These are phyloP conservation scores for Chrysochloris asiatica DNA, from an alignment of 2,113 vertebrate species.

Conservation along the genomic window DNA sequence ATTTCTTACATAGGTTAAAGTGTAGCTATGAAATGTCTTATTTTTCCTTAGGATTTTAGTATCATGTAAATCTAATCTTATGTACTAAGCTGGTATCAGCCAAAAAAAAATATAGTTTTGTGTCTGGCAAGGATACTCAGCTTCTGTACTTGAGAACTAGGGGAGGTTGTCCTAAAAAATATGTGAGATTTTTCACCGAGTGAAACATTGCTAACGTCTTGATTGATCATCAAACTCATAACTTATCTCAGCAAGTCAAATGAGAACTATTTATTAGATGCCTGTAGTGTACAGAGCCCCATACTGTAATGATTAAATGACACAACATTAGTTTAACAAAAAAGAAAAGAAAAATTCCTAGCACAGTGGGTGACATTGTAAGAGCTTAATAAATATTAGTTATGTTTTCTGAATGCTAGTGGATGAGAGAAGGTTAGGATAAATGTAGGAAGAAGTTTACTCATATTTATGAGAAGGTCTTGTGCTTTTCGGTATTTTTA, in stretches of 20 bases:
- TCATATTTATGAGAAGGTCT: not conserved
- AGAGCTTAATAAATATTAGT: not conserved
- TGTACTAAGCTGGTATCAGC: constrained; percentile 2
- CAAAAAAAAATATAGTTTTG: constrained; percentile 63
- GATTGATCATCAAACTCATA: not conserved
- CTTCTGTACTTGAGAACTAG: constrained; percentile 53
- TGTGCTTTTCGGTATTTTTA: not conserved
- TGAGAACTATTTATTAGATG: not conserved
- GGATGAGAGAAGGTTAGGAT: not conserved
- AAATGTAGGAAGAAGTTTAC: not conserved
- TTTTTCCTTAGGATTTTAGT: constrained; percentile 52
- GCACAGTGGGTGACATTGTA: not conserved
- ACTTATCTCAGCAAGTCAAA: not conserved
- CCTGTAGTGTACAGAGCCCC: not conserved
- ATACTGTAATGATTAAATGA: constrained; percentile 6
- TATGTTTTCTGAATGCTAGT: constrained; percentile 16
- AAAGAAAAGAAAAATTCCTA: not conserved
- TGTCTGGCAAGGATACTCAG: constrained; percentile 53
- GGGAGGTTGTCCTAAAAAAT: constrained; percentile 34
- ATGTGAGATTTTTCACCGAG: constrained; percentile 20
- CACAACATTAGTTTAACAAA: constrained; percentile 6
- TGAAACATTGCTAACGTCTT: not conserved
- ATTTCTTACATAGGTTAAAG: constrained; percentile 49
- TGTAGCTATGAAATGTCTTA: constrained; percentile 55
- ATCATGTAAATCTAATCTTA: constrained; percentile 59